These are phyloP conservation scores for Upupa epops DNA, from an alignment of 2,113 vertebrate species.

Conservation along the genomic window DNA sequence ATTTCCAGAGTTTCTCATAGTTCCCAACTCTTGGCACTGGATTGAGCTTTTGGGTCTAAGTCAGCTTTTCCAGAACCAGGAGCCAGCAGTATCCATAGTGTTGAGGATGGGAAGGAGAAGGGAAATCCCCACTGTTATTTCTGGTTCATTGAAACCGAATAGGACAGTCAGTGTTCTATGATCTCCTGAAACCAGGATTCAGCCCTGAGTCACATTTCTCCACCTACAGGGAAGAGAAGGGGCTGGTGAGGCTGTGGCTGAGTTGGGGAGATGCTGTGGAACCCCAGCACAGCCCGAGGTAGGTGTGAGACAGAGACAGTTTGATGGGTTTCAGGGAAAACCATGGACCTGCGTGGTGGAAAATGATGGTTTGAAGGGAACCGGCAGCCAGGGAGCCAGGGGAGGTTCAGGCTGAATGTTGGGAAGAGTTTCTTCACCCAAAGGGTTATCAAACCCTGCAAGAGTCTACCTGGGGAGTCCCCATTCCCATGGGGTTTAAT, in stretches of 20 bases:
- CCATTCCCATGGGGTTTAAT: too few species aligned
- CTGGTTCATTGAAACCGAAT: neutral
- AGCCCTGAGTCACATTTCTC: conserved; percentile 46
- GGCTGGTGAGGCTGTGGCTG: neutral
- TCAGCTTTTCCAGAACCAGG: neutral
- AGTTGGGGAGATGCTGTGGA: neutral
- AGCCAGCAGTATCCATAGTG: rapidly evolving
- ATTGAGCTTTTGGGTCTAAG: neutral
- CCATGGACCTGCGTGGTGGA: too few species aligned
- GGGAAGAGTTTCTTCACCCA: too few species aligned
- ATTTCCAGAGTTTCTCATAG: rapidly evolving
- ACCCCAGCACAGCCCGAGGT: neutral
- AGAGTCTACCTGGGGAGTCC: too few species aligned
- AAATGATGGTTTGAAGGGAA: too few species aligned
- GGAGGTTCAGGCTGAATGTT: too few species aligned
- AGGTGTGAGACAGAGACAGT: rapidly evolving
- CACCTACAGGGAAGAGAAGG: neutral
- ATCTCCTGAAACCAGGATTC: conserved; percentile 62
- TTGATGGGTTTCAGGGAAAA: neutral
- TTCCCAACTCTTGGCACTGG: neutral
- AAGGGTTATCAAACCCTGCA: too few species aligned
- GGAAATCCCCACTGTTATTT: conserved; percentile 9
- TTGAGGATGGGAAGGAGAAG: neutral
- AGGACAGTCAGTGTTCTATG: neutral
- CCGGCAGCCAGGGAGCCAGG: too few species aligned